phyloP scores from a whole-genome alignment of 2,797 vertebrate species.

The Adrianichthys oophorus region DNA sequence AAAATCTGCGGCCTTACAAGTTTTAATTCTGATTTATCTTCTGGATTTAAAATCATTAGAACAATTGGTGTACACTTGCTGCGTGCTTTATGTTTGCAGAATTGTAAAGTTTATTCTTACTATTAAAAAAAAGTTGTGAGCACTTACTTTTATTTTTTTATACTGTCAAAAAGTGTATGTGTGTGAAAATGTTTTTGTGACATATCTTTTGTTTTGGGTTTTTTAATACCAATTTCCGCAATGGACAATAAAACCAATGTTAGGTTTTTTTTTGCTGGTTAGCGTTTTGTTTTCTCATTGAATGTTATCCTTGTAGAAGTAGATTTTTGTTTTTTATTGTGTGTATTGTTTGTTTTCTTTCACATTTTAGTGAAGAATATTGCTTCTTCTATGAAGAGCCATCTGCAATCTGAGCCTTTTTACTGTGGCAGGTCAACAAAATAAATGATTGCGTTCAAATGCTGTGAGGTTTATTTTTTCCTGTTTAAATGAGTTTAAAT shows the following conservation, averaged over 20 bases:
- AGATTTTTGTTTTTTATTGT: conserved; percentile 19
- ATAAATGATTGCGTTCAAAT: conserved; percentile 69
- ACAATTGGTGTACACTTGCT: conserved; percentile 7
- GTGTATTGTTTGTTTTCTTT: conserved; percentile 52
- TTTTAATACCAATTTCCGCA: conserved; percentile 16
- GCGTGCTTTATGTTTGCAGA: conserved; percentile 17
- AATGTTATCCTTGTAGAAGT: conserved; percentile 46
- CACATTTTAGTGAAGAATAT: conserved; percentile 82
- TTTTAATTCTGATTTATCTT: too few relatives aligned
- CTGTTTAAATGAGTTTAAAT: conserved; percentile 24
- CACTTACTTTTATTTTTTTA: conserved; percentile 30
- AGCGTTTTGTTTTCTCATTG: conserved; percentile 10
- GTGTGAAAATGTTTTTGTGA: conserved; percentile 19
- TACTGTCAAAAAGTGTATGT: not conserved
- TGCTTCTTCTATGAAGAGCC: conserved; percentile 83
- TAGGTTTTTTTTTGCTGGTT: conserved; percentile 14
- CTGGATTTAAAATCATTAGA: too few relatives aligned
- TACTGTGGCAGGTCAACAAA: conserved; percentile 57
- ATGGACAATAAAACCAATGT: conserved; percentile 10
- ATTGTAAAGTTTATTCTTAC: conserved; percentile 9
- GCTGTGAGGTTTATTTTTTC: conserved; percentile 30
- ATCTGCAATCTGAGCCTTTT: conserved; percentile 74
- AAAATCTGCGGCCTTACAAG: too few relatives aligned
- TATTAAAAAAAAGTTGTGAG: conserved; percentile 29
- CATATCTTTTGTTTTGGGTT: conserved; percentile 10